phyloP scores from a whole-genome alignment of 2,888 invertebrate genomes.

The Tupiocoris notatus region DNA sequence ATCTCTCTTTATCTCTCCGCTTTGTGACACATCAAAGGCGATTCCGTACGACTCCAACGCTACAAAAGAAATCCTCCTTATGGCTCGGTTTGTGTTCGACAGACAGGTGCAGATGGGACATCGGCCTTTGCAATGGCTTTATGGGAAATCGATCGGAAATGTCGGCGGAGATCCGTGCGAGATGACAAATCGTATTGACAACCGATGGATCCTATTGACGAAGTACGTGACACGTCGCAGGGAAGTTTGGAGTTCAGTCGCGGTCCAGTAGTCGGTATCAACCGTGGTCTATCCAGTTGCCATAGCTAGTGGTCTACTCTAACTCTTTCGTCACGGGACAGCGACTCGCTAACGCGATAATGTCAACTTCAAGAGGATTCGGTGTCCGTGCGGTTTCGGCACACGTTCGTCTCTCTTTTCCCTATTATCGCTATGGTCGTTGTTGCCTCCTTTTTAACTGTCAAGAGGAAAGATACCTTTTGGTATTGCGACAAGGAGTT shows the following conservation, averaged over 20 bases:
- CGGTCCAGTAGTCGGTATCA: not conserved
- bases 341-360: slow-evolving; percentile 31
- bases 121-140: slow-evolving; percentile 23
- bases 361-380: slow-evolving; percentile 39
- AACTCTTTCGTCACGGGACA: slow-evolving; percentile 19
- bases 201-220: slow-evolving; percentile 18
- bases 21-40: not conserved
- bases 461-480: no score
- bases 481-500: no score
- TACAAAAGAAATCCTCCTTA: not conserved
- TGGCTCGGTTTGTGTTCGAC: not conserved
- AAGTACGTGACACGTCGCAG: slow-evolving; percentile 23
- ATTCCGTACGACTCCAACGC: no score
- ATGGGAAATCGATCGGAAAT: slow-evolving; percentile 38
- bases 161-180: slow-evolving; percentile 23
- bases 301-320: not conserved
- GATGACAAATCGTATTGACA: slow-evolving; percentile 27
- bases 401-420: slow-evolving; percentile 24
- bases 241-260: not conserved
- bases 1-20: no score
- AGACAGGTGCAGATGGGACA: slow-evolving; percentile 15
- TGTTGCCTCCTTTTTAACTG: slow-evolving; percentile 5
- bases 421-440: slow-evolving; percentile 15
- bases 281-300: not conserved
- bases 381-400: slow-evolving; percentile 12